These are phyloP conservation scores for Meiosimyza decipiens DNA, from an alignment of 2,888 invertebrate genomes.

Conservation along the genomic window DNA sequence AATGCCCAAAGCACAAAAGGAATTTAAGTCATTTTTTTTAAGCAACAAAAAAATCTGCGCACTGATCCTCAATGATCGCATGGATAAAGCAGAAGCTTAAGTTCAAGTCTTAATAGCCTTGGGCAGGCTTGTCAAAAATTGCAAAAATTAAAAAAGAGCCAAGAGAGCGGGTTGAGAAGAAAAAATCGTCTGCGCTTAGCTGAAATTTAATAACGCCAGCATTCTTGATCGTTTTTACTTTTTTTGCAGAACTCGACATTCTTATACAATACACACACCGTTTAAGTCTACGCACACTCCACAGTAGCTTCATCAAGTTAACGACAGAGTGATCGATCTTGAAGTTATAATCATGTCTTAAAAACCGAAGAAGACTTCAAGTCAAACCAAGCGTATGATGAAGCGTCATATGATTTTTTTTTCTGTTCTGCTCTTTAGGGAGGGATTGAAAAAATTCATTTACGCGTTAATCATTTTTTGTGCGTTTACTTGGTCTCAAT, in stretches of 20 bases:
- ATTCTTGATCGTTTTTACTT: slow-evolving; percentile 6
- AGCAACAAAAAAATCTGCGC: background rate
- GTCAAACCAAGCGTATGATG: background rate
- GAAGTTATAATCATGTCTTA: slow-evolving; percentile 57
- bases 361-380: slow-evolving; percentile 6
- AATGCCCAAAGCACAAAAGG: slow-evolving; percentile 17
- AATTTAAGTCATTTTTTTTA: slow-evolving; percentile 21
- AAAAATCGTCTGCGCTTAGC: slow-evolving; percentile 28
- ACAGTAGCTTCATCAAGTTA: slow-evolving; percentile 65
- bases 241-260: background rate
- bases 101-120: slow-evolving; percentile 4
- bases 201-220: slow-evolving; percentile 32
- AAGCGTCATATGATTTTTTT: slow-evolving; percentile 34
- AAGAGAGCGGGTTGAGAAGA: background rate
- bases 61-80: slow-evolving; percentile 28
- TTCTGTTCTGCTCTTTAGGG: slow-evolving; percentile 32
- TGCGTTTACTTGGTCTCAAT: background rate
- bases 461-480: slow-evolving; percentile 64
- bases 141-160: slow-evolving; percentile 1
- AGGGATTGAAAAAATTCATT: slow-evolving; percentile 57
- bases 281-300: slow-evolving; percentile 12
- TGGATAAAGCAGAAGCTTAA: slow-evolving; percentile 31
- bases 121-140: slow-evolving; percentile 35
- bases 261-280: background rate
- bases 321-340: slow-evolving; percentile 62